Evolutionary conservation across 2,113 vertebrate genomes (phyloP).

Genomic region (Oryzias javanicus): DNA sequence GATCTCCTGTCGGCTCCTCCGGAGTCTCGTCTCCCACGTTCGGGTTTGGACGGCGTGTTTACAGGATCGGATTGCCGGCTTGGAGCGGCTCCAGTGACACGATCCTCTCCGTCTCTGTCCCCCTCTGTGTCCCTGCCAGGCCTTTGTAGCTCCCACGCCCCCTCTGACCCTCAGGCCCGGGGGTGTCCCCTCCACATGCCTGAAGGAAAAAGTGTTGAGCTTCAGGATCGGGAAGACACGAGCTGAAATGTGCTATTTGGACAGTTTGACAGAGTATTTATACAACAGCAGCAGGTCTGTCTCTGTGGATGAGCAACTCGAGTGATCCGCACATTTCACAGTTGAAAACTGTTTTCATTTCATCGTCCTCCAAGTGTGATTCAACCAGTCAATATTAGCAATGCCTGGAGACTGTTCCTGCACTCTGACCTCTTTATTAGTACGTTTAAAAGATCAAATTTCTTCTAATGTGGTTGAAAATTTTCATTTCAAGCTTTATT

Average conservation of each 20-base stretch:
- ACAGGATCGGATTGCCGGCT: conserved; percentile 62
- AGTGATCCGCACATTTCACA: conserved; percentile 28
- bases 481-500: too few species aligned
- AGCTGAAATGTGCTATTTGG: conserved; percentile 28
- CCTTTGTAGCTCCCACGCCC: conserved; percentile 65
- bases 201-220: conserved; percentile 45
- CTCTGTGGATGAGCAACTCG: conserved; percentile 25
- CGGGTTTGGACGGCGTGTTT: conserved; percentile 43
- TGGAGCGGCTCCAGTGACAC: conserved; percentile 43
- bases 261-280: conserved; percentile 48
- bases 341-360: conserved; percentile 43
- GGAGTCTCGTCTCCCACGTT: conserved; percentile 38
- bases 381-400: conserved; percentile 20
- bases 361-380: conserved; percentile 12
- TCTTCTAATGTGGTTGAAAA: background rate
- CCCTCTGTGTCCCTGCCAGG: conserved; percentile 31
- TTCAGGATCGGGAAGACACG: conserved; percentile 9
- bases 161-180: conserved; percentile 47
- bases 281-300: conserved; percentile 53
- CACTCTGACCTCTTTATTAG: conserved; percentile 7
- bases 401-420: conserved; percentile 11
- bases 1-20: conserved; percentile 16
- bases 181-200: conserved; percentile 50
- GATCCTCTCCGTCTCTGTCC: conserved; percentile 23
- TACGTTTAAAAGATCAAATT: conserved; percentile 17